phyloP scores from a whole-genome alignment of 2,113 vertebrate species.

The Micromys minutus region DNA sequence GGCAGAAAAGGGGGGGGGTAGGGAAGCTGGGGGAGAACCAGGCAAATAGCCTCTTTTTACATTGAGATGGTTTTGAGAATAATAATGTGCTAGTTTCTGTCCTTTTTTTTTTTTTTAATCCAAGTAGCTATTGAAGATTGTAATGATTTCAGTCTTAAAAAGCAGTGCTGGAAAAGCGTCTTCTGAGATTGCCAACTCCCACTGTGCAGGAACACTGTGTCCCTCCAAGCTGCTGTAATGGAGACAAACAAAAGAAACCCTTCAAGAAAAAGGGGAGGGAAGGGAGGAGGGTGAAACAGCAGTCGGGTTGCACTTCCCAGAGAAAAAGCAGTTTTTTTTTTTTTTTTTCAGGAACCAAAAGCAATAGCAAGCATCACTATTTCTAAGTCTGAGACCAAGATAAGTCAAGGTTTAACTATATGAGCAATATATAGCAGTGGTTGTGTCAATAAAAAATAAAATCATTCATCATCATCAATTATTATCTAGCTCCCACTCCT shows the following conservation, averaged over 20 bases:
- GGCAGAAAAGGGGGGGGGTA: not conserved
- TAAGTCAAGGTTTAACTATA: conserved; percentile 53
- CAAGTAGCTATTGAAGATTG: conserved; percentile 87
- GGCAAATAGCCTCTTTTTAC: conserved; percentile 85
- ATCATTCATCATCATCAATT: conserved; percentile 37
- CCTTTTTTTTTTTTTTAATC: conserved; percentile 80
- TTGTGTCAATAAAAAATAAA: conserved; percentile 24
- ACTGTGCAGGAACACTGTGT: conserved; percentile 88
- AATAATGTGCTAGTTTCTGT: conserved; percentile 87
- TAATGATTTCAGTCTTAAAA: conserved; percentile 89
- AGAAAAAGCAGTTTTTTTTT: conserved; percentile 64
- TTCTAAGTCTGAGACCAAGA: conserved; percentile 62
- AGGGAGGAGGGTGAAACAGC: conserved; percentile 60
- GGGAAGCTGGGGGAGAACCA: conserved; percentile 52
- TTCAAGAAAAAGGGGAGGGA: conserved; percentile 82
- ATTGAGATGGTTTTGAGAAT: conserved; percentile 85
- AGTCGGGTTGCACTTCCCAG: conserved; percentile 61
- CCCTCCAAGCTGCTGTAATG: conserved; percentile 82
- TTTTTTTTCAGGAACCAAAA: conserved; percentile 54
- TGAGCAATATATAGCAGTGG: conserved; percentile 29
- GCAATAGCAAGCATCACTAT: conserved; percentile 31
- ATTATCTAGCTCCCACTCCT: not conserved
- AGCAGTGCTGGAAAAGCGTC: conserved; percentile 86
- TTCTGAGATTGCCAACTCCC: conserved; percentile 87
- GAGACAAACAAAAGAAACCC: conserved; percentile 87